Base-by-base conservation (phyloP, 2,888 invertebrate species). In the Sabatieria punctata region DNA sequence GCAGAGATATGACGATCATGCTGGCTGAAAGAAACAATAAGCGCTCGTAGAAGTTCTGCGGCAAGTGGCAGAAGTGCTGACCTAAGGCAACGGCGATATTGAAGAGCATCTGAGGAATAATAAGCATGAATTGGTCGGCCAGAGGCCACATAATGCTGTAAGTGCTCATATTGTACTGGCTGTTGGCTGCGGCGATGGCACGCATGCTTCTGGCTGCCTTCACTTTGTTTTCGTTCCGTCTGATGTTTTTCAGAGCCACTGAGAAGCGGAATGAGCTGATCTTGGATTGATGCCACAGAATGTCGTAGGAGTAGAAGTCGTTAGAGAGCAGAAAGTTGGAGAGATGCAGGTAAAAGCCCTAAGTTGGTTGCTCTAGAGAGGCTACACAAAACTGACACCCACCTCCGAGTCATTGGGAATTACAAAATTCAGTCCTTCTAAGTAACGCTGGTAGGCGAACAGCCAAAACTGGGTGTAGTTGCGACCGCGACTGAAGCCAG, bases 1-100 rank as follows among this genome's bases (percentile, higher is more conserved):
- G 77, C 61, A 86, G 82, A 0, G 85, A 84, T 35, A 85, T 83
- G 45, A 85, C 72, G 82, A 86, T 85, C 88, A 88, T 88, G 57
- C 85, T 80, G 2, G 78, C 69, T 39, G 22, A n/a, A 6, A 22
- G 15, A 24, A 39, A 19, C 22, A 4, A 22, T 4, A 4, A 23
- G 39, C 13, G 18, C 19, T 37, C 8, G 4, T 19, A 13, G n/a
- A n/a, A n/a, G n/a, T n/a, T n/a, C n/a, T n/a, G n/a, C n/a, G n/a
- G n/a, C n/a, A n/a, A n/a, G n/a, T n/a, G n/a, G n/a, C n/a, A n/a
- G n/a, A n/a, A n/a, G 15, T 15, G 15, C 39, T 24, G 4, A 39
- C 39, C 39, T 0, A 85, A 85, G 25, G 86, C 86, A 55, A 85
- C 79, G 43, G 82, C 74, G 73, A 88, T 80, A 59, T 83, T 80